phyloP scores from a whole-genome alignment of 2,888 invertebrate species.

The Crocallis elinguaria region DNA sequence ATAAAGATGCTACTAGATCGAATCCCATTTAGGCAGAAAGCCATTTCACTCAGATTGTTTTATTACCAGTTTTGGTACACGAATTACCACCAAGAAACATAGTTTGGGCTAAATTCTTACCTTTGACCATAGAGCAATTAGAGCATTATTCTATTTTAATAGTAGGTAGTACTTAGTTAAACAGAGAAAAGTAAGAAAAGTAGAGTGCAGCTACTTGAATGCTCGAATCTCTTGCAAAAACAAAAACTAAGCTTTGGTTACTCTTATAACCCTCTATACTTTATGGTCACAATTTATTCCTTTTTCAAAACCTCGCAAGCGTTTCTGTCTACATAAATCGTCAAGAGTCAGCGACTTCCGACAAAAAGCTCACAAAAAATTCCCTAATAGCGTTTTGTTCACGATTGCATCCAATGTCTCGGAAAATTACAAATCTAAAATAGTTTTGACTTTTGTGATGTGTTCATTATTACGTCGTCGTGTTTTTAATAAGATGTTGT shows the following conservation, averaged over 20 bases:
- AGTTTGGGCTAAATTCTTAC: too few species aligned
- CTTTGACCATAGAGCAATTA: too few species aligned
- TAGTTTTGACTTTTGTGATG: conserved; percentile 37
- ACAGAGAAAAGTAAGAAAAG: too few species aligned
- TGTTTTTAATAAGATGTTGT: conserved; percentile 30
- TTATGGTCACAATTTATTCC: conserved; percentile 57
- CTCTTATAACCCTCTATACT: background rate
- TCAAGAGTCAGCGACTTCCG: conserved; percentile 63
- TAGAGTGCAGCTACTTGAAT: too few species aligned
- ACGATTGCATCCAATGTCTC: conserved; percentile 50
- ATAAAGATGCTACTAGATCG: too few species aligned
- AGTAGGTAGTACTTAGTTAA: too few species aligned
- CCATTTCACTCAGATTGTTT: too few species aligned
- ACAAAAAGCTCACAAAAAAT: conserved; percentile 59
- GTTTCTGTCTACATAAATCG: conserved; percentile 75
- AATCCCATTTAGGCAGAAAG: too few species aligned
- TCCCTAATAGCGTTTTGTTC: conserved; percentile 73
- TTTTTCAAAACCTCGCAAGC: conserved; percentile 64
- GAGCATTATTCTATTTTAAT: too few species aligned
- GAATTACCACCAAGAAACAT: too few species aligned
- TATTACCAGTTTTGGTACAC: too few species aligned
- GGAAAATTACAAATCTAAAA: conserved; percentile 44
- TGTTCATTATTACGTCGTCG: conserved; percentile 34
- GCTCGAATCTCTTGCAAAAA: too few species aligned
- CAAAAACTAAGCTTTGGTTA: background rate